Base-by-base conservation (phyloP, 2,888 invertebrate genomes). In the Theristus sp. region DNA sequence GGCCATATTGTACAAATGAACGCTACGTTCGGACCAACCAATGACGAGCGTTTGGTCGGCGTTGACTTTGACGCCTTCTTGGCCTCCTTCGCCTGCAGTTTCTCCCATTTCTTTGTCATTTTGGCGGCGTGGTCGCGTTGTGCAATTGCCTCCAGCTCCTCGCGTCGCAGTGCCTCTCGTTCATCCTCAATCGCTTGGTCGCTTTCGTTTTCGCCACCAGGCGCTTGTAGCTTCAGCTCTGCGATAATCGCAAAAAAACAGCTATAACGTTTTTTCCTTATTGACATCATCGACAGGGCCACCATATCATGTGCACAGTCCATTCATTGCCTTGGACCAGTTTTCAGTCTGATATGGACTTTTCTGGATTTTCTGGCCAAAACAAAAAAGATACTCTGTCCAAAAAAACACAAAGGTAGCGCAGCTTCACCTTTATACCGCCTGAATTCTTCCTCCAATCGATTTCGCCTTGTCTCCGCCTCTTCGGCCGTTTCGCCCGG, bases 371-470 rank as follows among this genome's bases (percentile, higher is more conserved):
- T n/a, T n/a, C n/a, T n/a, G n/a, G n/a, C n/a, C n/a, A n/a, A n/a
- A n/a, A n/a, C n/a, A n/a, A n/a, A n/a, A n/a, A n/a, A n/a, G n/a
- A n/a, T n/a, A n/a, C n/a, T n/a, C n/a, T n/a, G n/a, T n/a, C n/a
- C n/a, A n/a, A n/a, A n/a, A n/a, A n/a, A n/a, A n/a, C n/a, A n/a
- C n/a, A n/a, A n/a, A n/a, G n/a, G n/a, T n/a, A n/a, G n/a, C n/a
- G n/a, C n/a, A n/a, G n/a, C n/a, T n/a, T n/a, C n/a, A 73, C 72
- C 67, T 64, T 71, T 73, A 58, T 70, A 61, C 26, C 63, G 62
- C 58, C 70, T 67, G 62, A 73, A 72, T 63, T 73, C 73, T 61
- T 75, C 74, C 25, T 72, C 70, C 64, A 77, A 70, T 53, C 75
- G 70, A 55, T 68, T 66, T 55, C 71, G 69, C 64, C 70, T 69